These are phyloP conservation scores for Chelmon rostratus DNA, from an alignment of 2,797 vertebrate genomes.

Conservation along the genomic window DNA sequence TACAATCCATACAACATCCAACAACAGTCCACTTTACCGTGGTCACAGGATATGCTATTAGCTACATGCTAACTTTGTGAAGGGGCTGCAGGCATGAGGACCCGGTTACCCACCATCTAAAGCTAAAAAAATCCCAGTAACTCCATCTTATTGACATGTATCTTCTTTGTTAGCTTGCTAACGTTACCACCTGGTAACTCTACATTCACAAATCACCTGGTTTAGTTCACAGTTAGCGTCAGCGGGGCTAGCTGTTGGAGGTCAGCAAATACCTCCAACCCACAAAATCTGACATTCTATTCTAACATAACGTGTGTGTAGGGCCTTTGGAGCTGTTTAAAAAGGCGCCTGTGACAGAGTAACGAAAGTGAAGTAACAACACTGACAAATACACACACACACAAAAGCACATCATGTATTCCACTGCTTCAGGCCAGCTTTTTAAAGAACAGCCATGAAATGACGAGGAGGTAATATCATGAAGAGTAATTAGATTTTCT, in stretches of 20 bases:
- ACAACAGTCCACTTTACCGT: too few species aligned
- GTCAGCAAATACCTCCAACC: neutral
- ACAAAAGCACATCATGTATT: slow-evolving; percentile 21
- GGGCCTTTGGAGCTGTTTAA: neutral
- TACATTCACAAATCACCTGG: neutral
- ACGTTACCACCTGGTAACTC: too few species aligned
- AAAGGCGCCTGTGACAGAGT: neutral
- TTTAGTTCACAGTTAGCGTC: neutral
- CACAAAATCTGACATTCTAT: neutral
- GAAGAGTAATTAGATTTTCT: slow-evolving; percentile 32
- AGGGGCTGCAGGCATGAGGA: neutral
- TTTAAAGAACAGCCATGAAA: slow-evolving; percentile 10
- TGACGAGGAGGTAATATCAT: neutral
- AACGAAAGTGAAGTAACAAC: neutral
- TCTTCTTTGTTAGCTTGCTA: neutral
- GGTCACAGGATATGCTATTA: neutral
- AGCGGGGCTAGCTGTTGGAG: neutral
- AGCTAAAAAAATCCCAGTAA: too few species aligned
- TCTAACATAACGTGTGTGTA: neutral
- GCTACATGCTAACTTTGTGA: neutral
- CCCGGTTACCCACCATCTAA: too few species aligned
- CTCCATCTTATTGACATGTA: too few species aligned
- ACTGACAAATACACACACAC: neutral
- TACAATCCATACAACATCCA: too few species aligned
- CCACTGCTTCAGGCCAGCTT: neutral